These are phyloP conservation scores for Myrmecophaga tridactyla DNA, from an alignment of 2,113 vertebrate genomes.

Conservation along the genomic window DNA sequence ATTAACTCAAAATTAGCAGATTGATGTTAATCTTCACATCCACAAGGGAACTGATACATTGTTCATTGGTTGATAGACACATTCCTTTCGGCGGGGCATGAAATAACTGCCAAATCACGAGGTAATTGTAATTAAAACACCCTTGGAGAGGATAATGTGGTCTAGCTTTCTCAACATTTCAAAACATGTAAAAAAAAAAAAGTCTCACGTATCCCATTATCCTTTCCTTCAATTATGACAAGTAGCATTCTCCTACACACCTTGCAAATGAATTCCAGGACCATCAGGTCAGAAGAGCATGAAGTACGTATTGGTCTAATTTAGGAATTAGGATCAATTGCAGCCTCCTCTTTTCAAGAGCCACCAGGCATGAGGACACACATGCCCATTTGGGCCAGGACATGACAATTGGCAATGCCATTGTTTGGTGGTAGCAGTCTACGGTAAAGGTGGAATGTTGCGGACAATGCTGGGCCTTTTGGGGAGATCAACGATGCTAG, in stretches of 20 bases:
- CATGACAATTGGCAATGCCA: accelerated
- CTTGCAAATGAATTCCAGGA: neutral
- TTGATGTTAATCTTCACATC: conserved; percentile 52
- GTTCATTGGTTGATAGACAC: conserved; percentile 27
- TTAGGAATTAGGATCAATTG: neutral
- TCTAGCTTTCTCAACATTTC: neutral
- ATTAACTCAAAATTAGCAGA: conserved; percentile 56
- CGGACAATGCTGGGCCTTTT: neutral
- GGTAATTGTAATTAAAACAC: neutral
- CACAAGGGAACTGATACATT: conserved; percentile 63
- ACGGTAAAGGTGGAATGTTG: neutral
- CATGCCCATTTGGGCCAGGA: neutral
- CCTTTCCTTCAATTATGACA: neutral
- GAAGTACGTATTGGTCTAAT: neutral
- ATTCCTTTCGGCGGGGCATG: conserved; percentile 27
- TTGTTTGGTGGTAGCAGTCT: neutral
- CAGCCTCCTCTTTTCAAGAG: neutral
- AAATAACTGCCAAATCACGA: conserved; percentile 2
- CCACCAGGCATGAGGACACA: neutral
- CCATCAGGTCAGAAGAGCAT: neutral
- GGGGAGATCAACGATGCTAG: neutral
- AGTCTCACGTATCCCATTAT: conserved; percentile 17
- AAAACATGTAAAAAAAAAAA: neutral
- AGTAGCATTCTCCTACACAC: neutral
- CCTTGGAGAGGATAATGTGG: neutral